Conservation (phyloP, 2,888 invertebrate genomes). For the Heliconius ethilla region DNA sequence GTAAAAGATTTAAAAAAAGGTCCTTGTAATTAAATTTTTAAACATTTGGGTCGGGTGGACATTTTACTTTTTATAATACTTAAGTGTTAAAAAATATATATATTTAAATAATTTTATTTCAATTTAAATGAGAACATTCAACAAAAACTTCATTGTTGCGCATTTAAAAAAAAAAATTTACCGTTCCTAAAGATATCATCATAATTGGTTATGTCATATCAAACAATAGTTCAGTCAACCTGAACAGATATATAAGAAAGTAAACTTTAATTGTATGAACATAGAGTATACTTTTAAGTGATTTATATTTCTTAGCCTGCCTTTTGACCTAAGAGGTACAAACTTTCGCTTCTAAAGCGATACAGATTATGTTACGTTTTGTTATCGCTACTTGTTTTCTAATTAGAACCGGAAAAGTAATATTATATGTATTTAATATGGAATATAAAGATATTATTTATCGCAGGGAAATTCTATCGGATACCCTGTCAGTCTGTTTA, state of each 20-base stretch:
- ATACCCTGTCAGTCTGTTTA: background rate
- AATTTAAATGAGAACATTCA: background rate
- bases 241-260: background rate
- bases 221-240: constrained; percentile 16
- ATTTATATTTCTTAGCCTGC: background rate
- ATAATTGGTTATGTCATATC: constrained; percentile 38
- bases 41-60: background rate
- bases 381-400: constrained; percentile 25
- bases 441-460: background rate
- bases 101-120: too few species aligned
- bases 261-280: background rate
- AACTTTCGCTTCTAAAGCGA: constrained; percentile 42
- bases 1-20: background rate
- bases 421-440: constrained; percentile 11
- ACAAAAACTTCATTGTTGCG: constrained; percentile 17
- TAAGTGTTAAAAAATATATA: too few species aligned
- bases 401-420: constrained; percentile 24
- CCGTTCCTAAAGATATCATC: constrained; percentile 29
- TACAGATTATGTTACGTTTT: constrained; percentile 32
- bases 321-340: constrained; percentile 38
- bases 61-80: background rate
- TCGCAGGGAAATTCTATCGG: background rate
- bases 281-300: constrained; percentile 24
- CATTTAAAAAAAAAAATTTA: constrained; percentile 16
- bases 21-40: background rate